These are phyloP conservation scores for Mechanitis messenoides DNA, from an alignment of 2,888 invertebrate species.

Conservation along the genomic window DNA sequence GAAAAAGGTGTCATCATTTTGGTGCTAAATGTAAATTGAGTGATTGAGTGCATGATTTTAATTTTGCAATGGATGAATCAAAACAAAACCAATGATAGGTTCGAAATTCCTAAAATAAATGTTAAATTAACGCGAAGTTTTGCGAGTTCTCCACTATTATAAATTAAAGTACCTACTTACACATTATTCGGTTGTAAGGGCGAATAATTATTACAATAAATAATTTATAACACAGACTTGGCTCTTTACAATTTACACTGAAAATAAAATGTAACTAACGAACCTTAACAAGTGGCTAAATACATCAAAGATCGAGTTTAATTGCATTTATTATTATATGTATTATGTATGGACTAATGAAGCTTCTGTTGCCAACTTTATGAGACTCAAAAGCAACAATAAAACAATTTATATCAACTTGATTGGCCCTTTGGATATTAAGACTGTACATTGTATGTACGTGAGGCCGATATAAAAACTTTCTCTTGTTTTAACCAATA, in stretches of 20 bases:
- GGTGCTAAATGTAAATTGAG: too few relatives aligned
- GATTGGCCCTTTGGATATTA: conserved; percentile 60
- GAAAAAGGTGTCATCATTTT: too few relatives aligned
- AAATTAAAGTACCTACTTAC: too few relatives aligned
- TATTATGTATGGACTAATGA: conserved; percentile 28
- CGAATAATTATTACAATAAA: not conserved
- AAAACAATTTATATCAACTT: conserved; percentile 62
- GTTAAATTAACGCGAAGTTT: too few relatives aligned
- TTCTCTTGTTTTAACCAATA: conserved; percentile 67
- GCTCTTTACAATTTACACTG: not conserved
- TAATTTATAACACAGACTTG: not conserved
- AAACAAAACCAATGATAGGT: too few relatives aligned
- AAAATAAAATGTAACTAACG: conserved; percentile 8
- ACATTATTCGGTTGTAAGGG: too few relatives aligned
- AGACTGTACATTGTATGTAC: conserved; percentile 50
- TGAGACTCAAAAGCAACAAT: conserved; percentile 49
- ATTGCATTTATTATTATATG: conserved; percentile 29
- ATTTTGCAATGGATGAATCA: too few relatives aligned
- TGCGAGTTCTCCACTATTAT: too few relatives aligned
- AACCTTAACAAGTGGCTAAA: conserved; percentile 14
- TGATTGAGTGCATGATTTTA: too few relatives aligned
- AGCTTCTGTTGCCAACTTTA: conserved; percentile 43
- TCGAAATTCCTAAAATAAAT: too few relatives aligned
- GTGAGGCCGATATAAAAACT: conserved; percentile 41
- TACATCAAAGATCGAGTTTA: conserved; percentile 23